Conservation (phyloP, 2,797 vertebrate species). For the Glossophaga mutica region DNA sequence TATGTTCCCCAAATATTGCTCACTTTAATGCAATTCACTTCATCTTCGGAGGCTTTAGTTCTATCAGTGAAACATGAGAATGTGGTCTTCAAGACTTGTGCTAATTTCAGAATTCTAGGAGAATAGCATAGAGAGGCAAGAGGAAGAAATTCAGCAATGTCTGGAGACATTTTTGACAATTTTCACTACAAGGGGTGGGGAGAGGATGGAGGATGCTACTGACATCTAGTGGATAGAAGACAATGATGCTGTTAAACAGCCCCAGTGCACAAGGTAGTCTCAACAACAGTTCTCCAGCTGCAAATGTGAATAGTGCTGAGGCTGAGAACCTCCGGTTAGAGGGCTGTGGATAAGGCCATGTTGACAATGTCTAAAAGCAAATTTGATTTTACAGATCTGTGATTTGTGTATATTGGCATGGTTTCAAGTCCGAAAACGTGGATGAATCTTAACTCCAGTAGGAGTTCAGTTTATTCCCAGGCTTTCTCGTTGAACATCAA, state of each 20-base stretch:
- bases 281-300: not conserved
- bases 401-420: not conserved
- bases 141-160: not conserved
- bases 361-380: not conserved
- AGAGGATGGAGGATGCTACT: not conserved
- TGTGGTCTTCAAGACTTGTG: not conserved
- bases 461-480: not conserved
- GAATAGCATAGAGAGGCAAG: not conserved
- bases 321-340: not conserved
- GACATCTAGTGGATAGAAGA: not conserved
- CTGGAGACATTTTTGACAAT: not conserved
- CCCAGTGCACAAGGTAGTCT: not conserved
- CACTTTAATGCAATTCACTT: not conserved
- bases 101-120: not conserved
- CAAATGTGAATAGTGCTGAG: not conserved
- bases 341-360: not conserved
- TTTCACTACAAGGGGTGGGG: not conserved
- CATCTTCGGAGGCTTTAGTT: not conserved
- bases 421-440: slow-evolving; percentile 6
- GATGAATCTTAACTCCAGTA: not conserved
- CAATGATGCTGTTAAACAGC: not conserved
- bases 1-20: not conserved
- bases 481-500: not conserved
- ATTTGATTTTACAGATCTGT: not conserved
- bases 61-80: not conserved